A percentile compares a stretch with the other conserved stretches of the same genome.
Evolutionary conservation across 2,797 vertebrate genomes (phyloP).

Genomic region (Enteromius unitaeniatus): DNA sequence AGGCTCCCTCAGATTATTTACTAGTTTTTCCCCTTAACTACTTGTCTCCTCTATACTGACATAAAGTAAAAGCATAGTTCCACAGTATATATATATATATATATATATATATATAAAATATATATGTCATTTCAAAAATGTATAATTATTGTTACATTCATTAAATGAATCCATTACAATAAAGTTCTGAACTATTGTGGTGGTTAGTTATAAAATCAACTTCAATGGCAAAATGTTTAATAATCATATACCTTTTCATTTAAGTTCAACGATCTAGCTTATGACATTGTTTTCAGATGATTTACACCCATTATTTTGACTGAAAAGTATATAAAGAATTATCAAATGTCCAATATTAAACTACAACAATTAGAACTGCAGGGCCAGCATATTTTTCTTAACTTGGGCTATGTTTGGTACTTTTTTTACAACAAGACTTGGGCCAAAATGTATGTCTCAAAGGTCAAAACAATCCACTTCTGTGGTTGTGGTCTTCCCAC

Average conservation of each 20-base stretch:
- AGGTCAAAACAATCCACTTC: constrained; percentile 47
- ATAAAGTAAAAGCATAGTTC: not conserved
- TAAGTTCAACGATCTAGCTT: too few relatives aligned
- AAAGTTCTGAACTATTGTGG: not conserved
- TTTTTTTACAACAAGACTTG: not conserved
- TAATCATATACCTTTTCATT: too few relatives aligned
- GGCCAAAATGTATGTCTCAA: constrained; percentile 36
- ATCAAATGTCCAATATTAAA: not conserved
- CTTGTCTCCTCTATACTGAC: not conserved
- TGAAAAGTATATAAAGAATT: not conserved
- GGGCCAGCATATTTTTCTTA: not conserved
- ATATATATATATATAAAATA: too few relatives aligned
- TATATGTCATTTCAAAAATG: not conserved
- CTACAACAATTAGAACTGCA: too few relatives aligned
- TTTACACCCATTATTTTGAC: not conserved
- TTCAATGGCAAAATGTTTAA: not conserved
- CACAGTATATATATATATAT: not conserved
- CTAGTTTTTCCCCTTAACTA: not conserved
- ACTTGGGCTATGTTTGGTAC: too few relatives aligned
- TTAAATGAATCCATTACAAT: not conserved
- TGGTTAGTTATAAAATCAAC: not conserved
- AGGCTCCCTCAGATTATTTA: not conserved
- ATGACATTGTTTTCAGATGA: too few relatives aligned
- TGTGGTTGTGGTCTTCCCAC: constrained; percentile 22
- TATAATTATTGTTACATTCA: not conserved